Conservation (phyloP, 1,140 invertebrate genomes). For the Nylanderia fulva region DNA sequence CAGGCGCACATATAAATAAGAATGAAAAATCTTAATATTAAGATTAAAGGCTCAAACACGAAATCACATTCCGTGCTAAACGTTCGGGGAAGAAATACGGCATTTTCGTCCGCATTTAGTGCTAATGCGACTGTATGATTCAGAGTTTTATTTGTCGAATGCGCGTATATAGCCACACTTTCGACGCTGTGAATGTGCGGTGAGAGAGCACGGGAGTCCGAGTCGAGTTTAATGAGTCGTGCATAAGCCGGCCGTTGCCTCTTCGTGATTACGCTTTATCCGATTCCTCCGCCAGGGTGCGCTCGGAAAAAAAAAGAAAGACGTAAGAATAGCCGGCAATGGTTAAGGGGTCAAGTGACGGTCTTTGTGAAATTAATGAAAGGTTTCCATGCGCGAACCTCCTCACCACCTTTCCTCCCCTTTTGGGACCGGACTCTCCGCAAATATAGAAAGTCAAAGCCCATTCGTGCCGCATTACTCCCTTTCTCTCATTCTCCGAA, state of each 20-base stretch:
- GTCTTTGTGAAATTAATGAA: conserved; percentile 73
- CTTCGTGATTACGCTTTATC: conserved; percentile 48
- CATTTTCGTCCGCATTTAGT: background rate
- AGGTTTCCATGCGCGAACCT: conserved; percentile 62
- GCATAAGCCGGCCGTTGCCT: conserved; percentile 50
- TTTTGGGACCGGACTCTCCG: conserved; percentile 27
- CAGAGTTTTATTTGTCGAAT: conserved; percentile 22
- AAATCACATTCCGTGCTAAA: background rate
- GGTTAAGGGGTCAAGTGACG: conserved; percentile 67
- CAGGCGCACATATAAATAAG: background rate
- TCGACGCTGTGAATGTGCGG: background rate
- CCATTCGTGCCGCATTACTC: conserved; percentile 47
- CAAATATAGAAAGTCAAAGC: conserved; percentile 58
- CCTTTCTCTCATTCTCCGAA: conserved; percentile 3
- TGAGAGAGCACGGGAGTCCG: conserved; percentile 15
- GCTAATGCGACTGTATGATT: background rate
- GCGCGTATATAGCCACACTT: background rate
- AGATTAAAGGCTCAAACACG: background rate
- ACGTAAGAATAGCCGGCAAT: conserved; percentile 34
- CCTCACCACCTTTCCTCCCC: too few species aligned
- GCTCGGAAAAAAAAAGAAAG: conserved; percentile 5
- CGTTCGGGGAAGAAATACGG: background rate
- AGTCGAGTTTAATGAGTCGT: conserved; percentile 43
- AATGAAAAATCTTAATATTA: background rate
- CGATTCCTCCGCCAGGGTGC: conserved; percentile 3